A percentile compares a stretch with the other conserved stretches of the same genome.
These are phyloP conservation scores for Brachystomella parvula DNA, from an alignment of 1,140 invertebrate genomes.

Conservation along the genomic window DNA sequence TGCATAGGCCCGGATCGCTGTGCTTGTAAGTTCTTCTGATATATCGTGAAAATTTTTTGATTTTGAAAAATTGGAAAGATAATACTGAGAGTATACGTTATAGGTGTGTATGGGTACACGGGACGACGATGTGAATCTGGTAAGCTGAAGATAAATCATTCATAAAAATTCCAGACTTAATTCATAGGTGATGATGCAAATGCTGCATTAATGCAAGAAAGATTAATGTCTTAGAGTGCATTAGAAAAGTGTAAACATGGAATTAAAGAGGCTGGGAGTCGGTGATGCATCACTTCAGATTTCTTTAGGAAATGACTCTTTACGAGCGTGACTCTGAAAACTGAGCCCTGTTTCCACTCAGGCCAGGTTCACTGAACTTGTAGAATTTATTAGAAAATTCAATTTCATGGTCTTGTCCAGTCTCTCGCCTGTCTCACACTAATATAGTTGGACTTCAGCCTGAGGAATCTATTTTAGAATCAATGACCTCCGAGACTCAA, in stretches of 20 bases:
- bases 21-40: slow-evolving; percentile 50
- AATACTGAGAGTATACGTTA: background rate
- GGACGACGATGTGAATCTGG: slow-evolving; percentile 73
- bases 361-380: background rate
- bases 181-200: too few relatives aligned
- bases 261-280: background rate
- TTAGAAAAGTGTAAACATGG: slow-evolving; percentile 2
- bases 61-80: background rate
- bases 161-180: background rate
- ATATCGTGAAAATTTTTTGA: background rate
- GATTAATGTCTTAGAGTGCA: background rate
- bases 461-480: background rate
- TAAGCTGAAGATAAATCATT: slow-evolving; percentile 38
- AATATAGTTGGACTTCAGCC: too few relatives aligned
- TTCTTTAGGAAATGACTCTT: background rate
- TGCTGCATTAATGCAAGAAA: background rate
- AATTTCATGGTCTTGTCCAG: background rate
- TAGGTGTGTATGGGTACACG: slow-evolving; percentile 65
- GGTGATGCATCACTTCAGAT: slow-evolving; percentile 4
- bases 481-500: background rate
- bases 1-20: slow-evolving; percentile 78
- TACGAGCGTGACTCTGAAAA: slow-evolving; percentile 4
- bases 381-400: background rate
- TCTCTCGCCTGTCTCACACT: too few relatives aligned
- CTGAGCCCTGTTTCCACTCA: background rate